Evolutionary conservation across 2,797 vertebrate genomes (phyloP), one percentile per base, ranked within the genome.

Genomic region (Orestias chungarensis): DNA sequence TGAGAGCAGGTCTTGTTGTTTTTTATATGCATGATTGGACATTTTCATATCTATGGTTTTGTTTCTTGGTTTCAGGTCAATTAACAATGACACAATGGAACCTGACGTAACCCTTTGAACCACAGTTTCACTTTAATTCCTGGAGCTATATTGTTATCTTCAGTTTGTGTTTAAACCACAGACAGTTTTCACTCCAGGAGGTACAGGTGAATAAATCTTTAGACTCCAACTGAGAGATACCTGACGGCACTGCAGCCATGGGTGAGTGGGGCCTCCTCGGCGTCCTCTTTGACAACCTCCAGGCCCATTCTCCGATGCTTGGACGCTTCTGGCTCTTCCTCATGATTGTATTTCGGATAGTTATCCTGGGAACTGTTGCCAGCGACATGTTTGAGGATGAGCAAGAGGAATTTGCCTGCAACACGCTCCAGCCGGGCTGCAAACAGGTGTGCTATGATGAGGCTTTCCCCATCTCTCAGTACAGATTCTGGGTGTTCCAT

Each of bases 401-500:
- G 83, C 97, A 97, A 76, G 94, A 90, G 75, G 95, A 97, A 82
- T 98, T 99, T n/a, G 88, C 89, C 82, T 99, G 97, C 84, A 98
- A 98, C 93, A 98, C 97, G 1, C 84, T 95, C 66, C 96, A 98
- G 92, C 97, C 97, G 0, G 97, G 97, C 81, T 99, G 97, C 87
- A 96, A 96, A 73, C 96, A 98, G 76, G 96, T 95, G 18, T 98
- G 96, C 89, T 97, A 97, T 20, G 96, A 97, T 52, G 82, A 89
- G 64, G 96, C 97, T 71, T 97, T 97, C 88, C 97, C 97, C 1
- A 95, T 98, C 82, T 98, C 97, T 62, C 97, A 97, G 91, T 98
- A 97, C 90, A 95, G 97, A 83, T 97, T 99, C 92, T 98, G 97
- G 95, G 96, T 98, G 75, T 98, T 99, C 83, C 97, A 97, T 81